Percentiles rank a stretch among this genome's conserved stretches.
Evolutionary conservation across 2,888 invertebrate species (phyloP).

Genomic region (Patella depressa): DNA sequence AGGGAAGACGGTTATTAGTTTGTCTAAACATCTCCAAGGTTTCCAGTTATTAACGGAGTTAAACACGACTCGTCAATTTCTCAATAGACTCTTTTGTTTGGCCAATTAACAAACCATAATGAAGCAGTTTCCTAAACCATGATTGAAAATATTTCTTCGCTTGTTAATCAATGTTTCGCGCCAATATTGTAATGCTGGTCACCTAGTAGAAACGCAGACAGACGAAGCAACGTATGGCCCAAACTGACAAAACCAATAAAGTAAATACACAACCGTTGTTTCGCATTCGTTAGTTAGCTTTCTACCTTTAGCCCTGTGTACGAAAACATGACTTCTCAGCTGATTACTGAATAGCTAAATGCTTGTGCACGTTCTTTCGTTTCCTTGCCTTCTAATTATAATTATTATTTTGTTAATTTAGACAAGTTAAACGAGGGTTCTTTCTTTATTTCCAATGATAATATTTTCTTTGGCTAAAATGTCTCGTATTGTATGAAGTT

Average conservation of each 20-base stretch:
- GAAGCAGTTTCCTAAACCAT: neutral
- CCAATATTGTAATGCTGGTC: slow-evolving; percentile 8
- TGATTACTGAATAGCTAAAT: neutral
- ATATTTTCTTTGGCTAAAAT: too few species aligned
- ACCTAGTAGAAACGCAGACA: neutral
- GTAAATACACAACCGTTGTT: slow-evolving; percentile 1
- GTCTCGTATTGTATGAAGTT: too few species aligned
- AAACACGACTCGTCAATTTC: too few species aligned
- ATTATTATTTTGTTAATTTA: slow-evolving; percentile 5
- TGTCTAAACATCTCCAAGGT: too few species aligned
- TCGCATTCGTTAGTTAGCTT: slow-evolving; percentile 9
- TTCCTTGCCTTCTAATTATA: neutral
- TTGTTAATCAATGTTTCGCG: neutral
- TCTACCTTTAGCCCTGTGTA: neutral
- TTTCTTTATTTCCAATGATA: neutral
- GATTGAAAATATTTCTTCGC: neutral
- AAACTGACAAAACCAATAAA: neutral
- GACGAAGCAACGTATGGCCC: neutral
- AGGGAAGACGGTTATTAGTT: too few species aligned
- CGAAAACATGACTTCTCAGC: neutral
- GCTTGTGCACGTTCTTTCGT: neutral
- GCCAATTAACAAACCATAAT: neutral
- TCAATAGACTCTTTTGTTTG: neutral
- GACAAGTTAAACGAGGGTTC: neutral
- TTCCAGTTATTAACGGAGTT: too few species aligned